Percentiles rank a stretch among this genome's conserved stretches.
These are phyloP conservation scores for Emmelina monodactyla DNA, from an alignment of 2,888 invertebrate species.

Conservation along the genomic window DNA sequence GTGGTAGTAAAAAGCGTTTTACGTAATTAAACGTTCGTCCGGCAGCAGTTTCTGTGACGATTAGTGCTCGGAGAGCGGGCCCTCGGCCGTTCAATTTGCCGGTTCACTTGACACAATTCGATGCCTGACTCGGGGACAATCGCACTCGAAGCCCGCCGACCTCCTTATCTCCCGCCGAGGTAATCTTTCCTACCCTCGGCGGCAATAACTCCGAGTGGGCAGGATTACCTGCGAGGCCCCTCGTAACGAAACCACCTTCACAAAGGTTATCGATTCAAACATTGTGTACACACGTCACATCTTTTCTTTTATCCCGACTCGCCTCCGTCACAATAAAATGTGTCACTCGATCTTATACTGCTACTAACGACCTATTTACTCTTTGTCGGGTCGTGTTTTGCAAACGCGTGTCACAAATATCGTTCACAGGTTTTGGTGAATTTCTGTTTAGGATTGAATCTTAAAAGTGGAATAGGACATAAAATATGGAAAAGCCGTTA, in stretches of 20 bases:
- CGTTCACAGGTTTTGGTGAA: not conserved
- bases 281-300: slow-evolving; percentile 45
- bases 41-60: slow-evolving; percentile 60
- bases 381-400: no score
- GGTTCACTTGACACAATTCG: slow-evolving; percentile 67
- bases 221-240: slow-evolving; percentile 64
- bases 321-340: slow-evolving; percentile 1
- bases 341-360: not conserved
- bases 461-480: slow-evolving; percentile 25
- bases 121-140: slow-evolving; percentile 67
- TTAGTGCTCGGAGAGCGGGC: slow-evolving; percentile 58
- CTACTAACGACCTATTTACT: no score
- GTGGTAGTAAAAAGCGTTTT: slow-evolving; percentile 28
- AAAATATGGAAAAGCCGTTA: slow-evolving; percentile 47
- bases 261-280: slow-evolving; percentile 61
- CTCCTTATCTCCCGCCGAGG: slow-evolving; percentile 66
- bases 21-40: slow-evolving; percentile 56
- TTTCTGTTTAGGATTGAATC: slow-evolving; percentile 4
- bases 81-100: slow-evolving; percentile 66
- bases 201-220: slow-evolving; percentile 66
- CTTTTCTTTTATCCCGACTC: slow-evolving; percentile 7
- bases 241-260: slow-evolving; percentile 56
- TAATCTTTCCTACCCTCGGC: slow-evolving; percentile 66
- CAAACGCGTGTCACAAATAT: not conserved
- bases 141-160: slow-evolving; percentile 64